Evolutionary conservation across 2,113 vertebrate species (phyloP).

Genomic region (Hydrochoerus hydrochaeris): DNA sequence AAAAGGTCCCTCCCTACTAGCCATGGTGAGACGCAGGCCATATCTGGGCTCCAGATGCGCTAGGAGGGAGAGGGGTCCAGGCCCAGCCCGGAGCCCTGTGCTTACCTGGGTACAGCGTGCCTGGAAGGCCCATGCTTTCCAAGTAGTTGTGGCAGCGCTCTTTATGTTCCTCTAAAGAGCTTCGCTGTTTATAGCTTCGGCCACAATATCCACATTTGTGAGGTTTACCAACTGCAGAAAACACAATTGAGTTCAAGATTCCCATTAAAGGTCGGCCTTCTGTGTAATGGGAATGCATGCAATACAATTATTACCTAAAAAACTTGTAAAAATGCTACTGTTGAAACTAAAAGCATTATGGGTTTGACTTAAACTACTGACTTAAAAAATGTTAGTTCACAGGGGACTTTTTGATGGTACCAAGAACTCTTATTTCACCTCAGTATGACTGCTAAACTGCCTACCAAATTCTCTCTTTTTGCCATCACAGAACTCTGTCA

Average conservation of each 20-base stretch:
- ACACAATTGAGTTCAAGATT: slow-evolving; percentile 79
- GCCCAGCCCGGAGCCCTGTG: neutral
- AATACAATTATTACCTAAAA: slow-evolving; percentile 45
- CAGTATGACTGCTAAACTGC: neutral
- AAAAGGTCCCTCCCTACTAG: neutral
- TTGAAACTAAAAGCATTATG: neutral
- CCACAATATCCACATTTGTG: slow-evolving; percentile 99
- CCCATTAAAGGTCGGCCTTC: slow-evolving; percentile 57
- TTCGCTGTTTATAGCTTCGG: slow-evolving; percentile 98
- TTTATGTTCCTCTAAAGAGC: slow-evolving; percentile 99
- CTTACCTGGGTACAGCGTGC: slow-evolving; percentile 96
- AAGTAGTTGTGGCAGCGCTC: slow-evolving; percentile 99
- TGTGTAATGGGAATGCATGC: slow-evolving; percentile 44
- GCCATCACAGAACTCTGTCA: neutral
- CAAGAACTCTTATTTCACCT: neutral
- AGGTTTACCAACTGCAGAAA: slow-evolving; percentile 95
- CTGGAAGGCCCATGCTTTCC: slow-evolving; percentile 96
- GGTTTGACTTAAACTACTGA: neutral
- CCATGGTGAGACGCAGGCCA: neutral
- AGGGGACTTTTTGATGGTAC: neutral
- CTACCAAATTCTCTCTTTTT: neutral
- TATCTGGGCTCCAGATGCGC: neutral
- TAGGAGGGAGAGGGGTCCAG: neutral
- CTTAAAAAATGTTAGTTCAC: neutral
- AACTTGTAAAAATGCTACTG: neutral